A percentile compares a stretch with the other conserved stretches of the same genome.
These are phyloP conservation scores for Esox lucius DNA, from an alignment of 2,797 vertebrate species.

Conservation along the genomic window DNA sequence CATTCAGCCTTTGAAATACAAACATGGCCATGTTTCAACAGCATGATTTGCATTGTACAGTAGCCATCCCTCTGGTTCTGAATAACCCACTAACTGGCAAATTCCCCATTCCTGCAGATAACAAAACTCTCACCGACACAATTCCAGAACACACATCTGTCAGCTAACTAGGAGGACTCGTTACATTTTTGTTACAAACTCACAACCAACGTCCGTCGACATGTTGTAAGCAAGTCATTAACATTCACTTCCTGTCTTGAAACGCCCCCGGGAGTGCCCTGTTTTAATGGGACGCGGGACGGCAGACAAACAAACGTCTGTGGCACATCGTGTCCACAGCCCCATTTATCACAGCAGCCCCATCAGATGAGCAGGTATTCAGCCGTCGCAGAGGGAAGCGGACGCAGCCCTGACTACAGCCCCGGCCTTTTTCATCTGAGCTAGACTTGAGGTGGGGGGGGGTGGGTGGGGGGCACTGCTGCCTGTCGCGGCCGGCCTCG, in stretches of 20 bases:
- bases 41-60: not conserved
- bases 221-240: not conserved
- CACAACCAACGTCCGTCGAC: not conserved
- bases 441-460: slow-evolving; percentile 14
- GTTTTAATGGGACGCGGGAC: slow-evolving; percentile 46
- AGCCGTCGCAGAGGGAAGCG: slow-evolving; percentile 23
- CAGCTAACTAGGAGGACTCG: not conserved
- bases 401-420: not conserved
- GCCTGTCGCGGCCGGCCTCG: not conserved
- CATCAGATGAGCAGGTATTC: slow-evolving; percentile 47
- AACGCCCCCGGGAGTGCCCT: slow-evolving; percentile 39
- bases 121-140: not conserved
- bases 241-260: slow-evolving; percentile 66
- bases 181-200: not conserved
- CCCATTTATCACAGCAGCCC: slow-evolving; percentile 13
- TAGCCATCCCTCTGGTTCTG: not conserved
- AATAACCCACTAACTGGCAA: not conserved
- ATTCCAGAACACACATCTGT: not conserved
- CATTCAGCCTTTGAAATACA: not conserved
- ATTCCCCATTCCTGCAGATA: not conserved
- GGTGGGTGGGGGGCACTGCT: slow-evolving; percentile 13
- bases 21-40: not conserved
- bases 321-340: slow-evolving; percentile 15
- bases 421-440: slow-evolving; percentile 37
- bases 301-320: slow-evolving; percentile 52